Evolutionary conservation across 2,113 vertebrate species (phyloP).

Genomic region (Perognathus longimembris): DNA sequence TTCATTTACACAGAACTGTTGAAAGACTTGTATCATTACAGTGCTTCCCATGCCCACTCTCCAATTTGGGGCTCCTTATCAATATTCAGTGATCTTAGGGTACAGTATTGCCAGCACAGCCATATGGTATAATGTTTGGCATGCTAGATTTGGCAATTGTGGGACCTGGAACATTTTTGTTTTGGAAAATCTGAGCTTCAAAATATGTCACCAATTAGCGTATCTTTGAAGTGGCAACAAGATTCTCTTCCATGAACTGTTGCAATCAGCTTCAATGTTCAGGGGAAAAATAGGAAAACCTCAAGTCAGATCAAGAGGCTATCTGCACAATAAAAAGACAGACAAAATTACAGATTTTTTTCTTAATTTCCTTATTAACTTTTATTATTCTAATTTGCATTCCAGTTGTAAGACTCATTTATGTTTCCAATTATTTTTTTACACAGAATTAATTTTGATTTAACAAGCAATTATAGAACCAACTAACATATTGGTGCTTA

Average conservation of each 20-base stretch:
- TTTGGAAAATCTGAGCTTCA: conserved; percentile 67
- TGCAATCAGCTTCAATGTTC: conserved; percentile 47
- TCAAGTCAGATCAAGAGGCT: conserved; percentile 18
- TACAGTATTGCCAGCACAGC: background rate
- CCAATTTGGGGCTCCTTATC: background rate
- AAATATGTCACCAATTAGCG: conserved; percentile 67
- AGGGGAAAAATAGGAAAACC: background rate
- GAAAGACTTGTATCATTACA: background rate
- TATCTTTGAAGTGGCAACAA: conserved; percentile 71
- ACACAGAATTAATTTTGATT: conserved; percentile 46
- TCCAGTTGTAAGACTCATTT: conserved; percentile 1
- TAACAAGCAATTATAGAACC: background rate
- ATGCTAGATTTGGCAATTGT: conserved; percentile 38
- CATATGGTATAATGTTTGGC: background rate
- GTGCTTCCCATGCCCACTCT: background rate
- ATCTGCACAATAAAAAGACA: background rate
- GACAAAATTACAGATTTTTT: background rate
- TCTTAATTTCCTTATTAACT: conserved; percentile 33
- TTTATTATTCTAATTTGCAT: conserved; percentile 62
- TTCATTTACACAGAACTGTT: background rate
- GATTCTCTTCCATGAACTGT: conserved; percentile 54
- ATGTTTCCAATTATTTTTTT: conserved; percentile 41
- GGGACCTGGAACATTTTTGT: conserved; percentile 52
- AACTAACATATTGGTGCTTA: conserved; percentile 65
- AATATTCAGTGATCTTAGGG: conserved; percentile 45